A percentile compares a stretch with the other conserved stretches of the same genome.
Conservation (phyloP, 2,888 invertebrate genomes). For the Sarcophaga caerulescens region DNA sequence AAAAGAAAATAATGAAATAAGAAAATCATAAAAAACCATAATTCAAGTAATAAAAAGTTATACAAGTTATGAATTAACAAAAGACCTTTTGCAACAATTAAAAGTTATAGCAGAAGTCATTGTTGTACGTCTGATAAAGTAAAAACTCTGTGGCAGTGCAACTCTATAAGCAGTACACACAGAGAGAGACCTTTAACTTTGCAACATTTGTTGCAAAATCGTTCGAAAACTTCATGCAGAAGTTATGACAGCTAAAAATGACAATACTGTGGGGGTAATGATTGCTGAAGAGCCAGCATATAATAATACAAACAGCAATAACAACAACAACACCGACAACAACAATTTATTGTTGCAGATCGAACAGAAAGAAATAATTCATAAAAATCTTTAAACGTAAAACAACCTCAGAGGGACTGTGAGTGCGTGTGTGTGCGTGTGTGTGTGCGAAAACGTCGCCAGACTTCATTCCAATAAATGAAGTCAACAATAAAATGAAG, state of each 20-base stretch:
- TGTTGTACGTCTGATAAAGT: background rate
- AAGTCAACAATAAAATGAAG: too few relatives aligned
- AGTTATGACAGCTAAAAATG: background rate
- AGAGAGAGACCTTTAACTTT: conserved; percentile 28
- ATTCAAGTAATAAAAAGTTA: too few relatives aligned
- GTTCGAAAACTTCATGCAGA: background rate
- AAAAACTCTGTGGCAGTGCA: background rate
- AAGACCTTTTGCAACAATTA: conserved; percentile 45
- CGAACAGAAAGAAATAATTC: too few relatives aligned
- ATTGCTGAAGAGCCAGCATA: background rate
- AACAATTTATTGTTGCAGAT: too few relatives aligned
- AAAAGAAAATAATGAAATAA: conserved; percentile 3
- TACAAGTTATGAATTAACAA: conserved; percentile 4
- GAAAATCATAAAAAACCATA: background rate
- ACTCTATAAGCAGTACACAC: background rate
- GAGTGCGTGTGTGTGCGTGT: too few relatives aligned
- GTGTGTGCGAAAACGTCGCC: too few relatives aligned
- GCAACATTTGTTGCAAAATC: background rate
- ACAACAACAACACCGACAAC: too few relatives aligned
- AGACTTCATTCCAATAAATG: too few relatives aligned
- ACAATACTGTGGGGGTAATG: conserved; percentile 43
- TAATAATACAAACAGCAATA: too few relatives aligned
- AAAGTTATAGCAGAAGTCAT: conserved; percentile 9
- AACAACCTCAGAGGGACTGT: too few relatives aligned
- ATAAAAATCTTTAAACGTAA: too few relatives aligned